Percentiles rank a stretch among this genome's conserved stretches.
phyloP scores from a whole-genome alignment of 1,140 invertebrate species.

The Linepithema humile region DNA sequence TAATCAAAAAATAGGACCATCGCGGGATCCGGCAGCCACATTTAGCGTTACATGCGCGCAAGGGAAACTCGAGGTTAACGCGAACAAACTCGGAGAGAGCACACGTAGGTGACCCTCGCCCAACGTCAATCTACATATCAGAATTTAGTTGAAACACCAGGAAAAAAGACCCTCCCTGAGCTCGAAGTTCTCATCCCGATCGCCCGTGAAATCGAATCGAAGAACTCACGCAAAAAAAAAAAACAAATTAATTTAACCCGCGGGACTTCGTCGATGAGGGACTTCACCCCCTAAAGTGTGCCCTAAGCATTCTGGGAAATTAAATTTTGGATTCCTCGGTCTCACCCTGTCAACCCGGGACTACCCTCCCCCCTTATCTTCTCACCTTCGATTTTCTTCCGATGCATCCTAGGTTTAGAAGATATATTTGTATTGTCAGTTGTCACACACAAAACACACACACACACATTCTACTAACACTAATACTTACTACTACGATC shows the following conservation, averaged over 20 bases:
- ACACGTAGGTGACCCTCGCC: conserved; percentile 55
- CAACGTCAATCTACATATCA: conserved; percentile 80
- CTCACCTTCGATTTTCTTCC: conserved; percentile 14
- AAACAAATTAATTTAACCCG: too few relatives aligned
- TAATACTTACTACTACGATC: conserved; percentile 59
- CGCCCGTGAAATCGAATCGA: not conserved
- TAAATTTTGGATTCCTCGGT: conserved; percentile 7
- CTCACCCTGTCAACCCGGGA: conserved; percentile 22
- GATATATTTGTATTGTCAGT: conserved; percentile 61
- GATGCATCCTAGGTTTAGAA: conserved; percentile 44
- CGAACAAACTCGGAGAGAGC: conserved; percentile 53
- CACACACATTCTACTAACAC: conserved; percentile 37
- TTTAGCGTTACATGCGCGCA: conserved; percentile 5
- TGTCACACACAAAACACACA: too few relatives aligned
- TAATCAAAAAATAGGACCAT: not conserved
- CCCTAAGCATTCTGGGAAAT: not conserved
- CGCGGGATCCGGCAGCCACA: not conserved
- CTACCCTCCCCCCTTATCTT: not conserved
- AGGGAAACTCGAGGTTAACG: conserved; percentile 17
- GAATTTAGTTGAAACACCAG: conserved; percentile 66
- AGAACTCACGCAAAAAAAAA: not conserved
- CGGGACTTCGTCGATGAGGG: too few relatives aligned
- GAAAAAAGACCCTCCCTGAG: conserved; percentile 20
- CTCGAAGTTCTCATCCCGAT: not conserved
- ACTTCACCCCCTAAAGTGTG: not conserved